A percentile compares a stretch with the other conserved stretches of the same genome.
Evolutionary conservation across 2,113 vertebrate genomes (phyloP).

Genomic region (Onychostruthus taczanowskii): DNA sequence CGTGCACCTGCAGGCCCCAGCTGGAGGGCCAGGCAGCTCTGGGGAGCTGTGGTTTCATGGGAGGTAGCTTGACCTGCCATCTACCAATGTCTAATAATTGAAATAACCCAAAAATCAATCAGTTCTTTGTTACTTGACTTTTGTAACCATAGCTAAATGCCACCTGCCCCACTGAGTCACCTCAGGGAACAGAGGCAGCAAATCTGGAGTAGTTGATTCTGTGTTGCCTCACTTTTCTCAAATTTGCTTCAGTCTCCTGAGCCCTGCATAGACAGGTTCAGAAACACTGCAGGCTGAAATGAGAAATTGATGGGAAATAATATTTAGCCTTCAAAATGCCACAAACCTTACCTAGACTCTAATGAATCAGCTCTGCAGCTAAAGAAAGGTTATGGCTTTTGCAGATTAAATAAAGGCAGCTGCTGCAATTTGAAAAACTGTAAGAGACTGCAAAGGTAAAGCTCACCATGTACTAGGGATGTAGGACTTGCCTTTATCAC

Average conservation of each 20-base stretch:
- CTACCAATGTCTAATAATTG: neutral
- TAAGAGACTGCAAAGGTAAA: neutral
- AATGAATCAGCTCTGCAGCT: neutral
- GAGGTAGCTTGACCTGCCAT: neutral
- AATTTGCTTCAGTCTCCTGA: neutral
- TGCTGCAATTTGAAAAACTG: neutral
- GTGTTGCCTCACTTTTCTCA: neutral
- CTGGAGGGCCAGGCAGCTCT: neutral
- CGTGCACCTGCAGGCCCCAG: neutral
- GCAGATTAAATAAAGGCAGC: neutral
- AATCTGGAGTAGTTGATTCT: too few species aligned
- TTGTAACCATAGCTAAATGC: rapidly evolving
- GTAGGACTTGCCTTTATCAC: neutral
- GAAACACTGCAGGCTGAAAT: neutral
- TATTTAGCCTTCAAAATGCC: neutral
- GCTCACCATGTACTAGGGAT: rapidly evolving
- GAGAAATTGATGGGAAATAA: neutral
- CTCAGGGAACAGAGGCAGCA: neutral
- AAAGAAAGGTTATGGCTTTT: neutral
- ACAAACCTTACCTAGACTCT: neutral
- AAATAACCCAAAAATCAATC: rapidly evolving
- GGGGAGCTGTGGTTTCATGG: rapidly evolving
- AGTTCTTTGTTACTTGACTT: neutral
- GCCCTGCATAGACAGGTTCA: neutral
- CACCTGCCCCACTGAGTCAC: neutral